Conservation (phyloP, 2,797 vertebrate species). For the Myripristis jacobus region DNA sequence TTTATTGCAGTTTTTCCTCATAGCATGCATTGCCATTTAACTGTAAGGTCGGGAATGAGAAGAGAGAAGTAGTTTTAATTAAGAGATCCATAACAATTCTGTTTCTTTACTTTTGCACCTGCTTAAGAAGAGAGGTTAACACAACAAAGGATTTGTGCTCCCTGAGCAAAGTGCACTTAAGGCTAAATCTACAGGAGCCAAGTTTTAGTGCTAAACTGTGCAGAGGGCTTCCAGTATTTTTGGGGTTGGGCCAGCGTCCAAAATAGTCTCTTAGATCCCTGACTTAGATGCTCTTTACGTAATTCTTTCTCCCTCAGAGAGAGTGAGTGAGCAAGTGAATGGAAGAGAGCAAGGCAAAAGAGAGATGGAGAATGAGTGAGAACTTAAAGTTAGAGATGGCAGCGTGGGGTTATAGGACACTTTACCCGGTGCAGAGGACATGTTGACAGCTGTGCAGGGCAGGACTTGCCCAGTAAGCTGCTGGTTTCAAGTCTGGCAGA, state of each 20-base stretch:
- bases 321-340: not conserved
- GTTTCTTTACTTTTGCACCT: conserved; percentile 12
- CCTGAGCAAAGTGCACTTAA: conserved; percentile 14
- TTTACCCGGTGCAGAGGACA: not conserved
- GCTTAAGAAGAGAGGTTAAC: conserved; percentile 9
- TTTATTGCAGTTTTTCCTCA: too few relatives aligned
- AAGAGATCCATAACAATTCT: conserved; percentile 10
- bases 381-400: conserved; percentile 8
- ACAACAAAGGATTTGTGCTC: conserved; percentile 36
- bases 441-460: conserved; percentile 3
- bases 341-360: too few relatives aligned
- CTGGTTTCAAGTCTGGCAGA: conserved; percentile 15
- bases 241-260: conserved; percentile 35
- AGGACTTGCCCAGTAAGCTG: conserved; percentile 6
- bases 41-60: not conserved
- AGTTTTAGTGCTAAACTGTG: conserved; percentile 27
- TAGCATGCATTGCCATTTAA: not conserved
- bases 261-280: conserved; percentile 21
- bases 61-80: conserved; percentile 1
- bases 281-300: conserved; percentile 36
- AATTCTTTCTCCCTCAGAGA: conserved; percentile 31
- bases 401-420: conserved; percentile 11
- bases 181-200: conserved; percentile 31
- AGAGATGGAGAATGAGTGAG: not conserved
- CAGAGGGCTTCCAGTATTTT: conserved; percentile 28